Evolutionary conservation across 2,797 vertebrate genomes (phyloP), one percentile per base, ranked within the genome.

Genomic region (Chelonia mydas): DNA sequence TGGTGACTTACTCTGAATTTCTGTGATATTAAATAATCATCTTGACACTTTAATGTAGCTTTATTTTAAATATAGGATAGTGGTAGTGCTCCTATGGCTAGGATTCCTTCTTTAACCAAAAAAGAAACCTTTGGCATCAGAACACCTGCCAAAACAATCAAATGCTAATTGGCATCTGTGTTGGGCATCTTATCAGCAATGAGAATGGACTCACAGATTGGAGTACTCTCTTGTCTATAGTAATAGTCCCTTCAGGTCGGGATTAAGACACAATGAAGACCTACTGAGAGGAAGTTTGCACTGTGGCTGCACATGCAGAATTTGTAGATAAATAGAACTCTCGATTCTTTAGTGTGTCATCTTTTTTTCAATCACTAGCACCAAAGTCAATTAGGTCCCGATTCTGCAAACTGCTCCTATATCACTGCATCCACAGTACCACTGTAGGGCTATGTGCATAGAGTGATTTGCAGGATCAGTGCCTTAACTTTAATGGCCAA

Each of bases 121-220:
- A 25, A 27, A 19, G 19, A 47, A 47, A 16, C 49, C 78, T 16
- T 19, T 25, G 50, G 10, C 3, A 1, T 54, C 0, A 0, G 13
- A 23, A 23, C 17, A 76, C 57, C 4, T 5, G 45, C 57, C 57
- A 81, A 57, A 41, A n/a, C 31, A 28, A 79, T 79, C 23, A n/a
- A 68, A 17, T 7, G 7, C 47, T 72, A 50, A 23, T 57, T 90
- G 72, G 8, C 41, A 3, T 0, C 51, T 21, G 5, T 6, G 41
- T 21, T 1, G 2, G 47, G 10, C 17, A 37, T 68, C n/a, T 68
- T 68, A 19, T 31, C 33, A 7, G 19, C 19, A 5, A 41, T 72
- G n/a, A 37, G 65, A 72, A 72, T 41, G 5, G 19, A 10, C n/a
- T 72, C 65, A 11, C 10, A 72, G 9, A 23, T 41, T 11, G 17